Percentiles rank a stretch among this genome's conserved stretches.
phyloP scores from a whole-genome alignment of 1,140 invertebrate species.

The Babylonia areolata region DNA sequence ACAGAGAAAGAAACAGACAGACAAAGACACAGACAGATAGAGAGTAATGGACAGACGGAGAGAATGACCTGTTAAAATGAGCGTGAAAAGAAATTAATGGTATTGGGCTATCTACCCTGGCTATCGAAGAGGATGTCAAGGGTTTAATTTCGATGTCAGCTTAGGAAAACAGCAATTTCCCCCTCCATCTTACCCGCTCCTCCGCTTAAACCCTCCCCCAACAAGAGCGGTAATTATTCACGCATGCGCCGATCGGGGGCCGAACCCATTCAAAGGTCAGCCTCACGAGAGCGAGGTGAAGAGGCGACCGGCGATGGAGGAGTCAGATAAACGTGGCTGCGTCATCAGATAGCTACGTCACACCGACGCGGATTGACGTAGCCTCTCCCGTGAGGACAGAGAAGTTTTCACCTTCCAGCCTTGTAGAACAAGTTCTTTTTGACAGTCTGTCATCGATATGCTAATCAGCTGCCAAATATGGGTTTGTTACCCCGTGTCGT shows the following conservation, averaged over 20 bases:
- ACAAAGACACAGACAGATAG: neutral
- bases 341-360: constrained; percentile 26
- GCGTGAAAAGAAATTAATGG: constrained; percentile 20
- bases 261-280: constrained; percentile 6
- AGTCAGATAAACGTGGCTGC: neutral
- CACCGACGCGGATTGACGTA: neutral
- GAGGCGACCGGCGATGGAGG: neutral
- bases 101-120: constrained; percentile 7
- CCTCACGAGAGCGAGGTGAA: constrained; percentile 19
- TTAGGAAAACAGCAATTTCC: constrained; percentile 23
- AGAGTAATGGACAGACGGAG: neutral
- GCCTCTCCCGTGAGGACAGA: no score
- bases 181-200: neutral
- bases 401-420: neutral
- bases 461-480: constrained; percentile 23
- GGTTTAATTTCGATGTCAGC: constrained; percentile 27
- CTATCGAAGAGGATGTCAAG: constrained; percentile 9
- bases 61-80: constrained; percentile 26
- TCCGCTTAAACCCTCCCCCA: neutral
- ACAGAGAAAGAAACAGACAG: neutral
- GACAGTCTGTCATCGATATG: constrained; percentile 21
- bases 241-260: constrained; percentile 20
- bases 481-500: neutral
- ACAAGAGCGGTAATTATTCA: constrained; percentile 22
- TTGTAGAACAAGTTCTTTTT: constrained; percentile 9